Conservation (phyloP, 1,140 invertebrate species). For the Lanistes nyassanus region DNA sequence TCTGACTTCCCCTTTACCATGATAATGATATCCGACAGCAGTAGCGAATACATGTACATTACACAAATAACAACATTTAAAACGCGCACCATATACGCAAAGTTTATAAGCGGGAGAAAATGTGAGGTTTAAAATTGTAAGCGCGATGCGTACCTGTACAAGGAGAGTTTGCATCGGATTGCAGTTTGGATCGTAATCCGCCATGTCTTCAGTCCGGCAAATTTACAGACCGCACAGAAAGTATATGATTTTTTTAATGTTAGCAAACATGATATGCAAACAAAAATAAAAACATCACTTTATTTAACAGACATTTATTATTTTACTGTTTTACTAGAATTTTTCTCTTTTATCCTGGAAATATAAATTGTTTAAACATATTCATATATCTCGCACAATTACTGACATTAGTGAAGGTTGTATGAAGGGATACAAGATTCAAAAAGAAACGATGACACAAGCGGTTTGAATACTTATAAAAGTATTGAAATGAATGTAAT, state of each 20-base stretch:
- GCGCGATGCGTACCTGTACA: slow-evolving; percentile 27
- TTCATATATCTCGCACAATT: too few relatives aligned
- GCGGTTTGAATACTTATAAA: neutral
- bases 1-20: too few relatives aligned
- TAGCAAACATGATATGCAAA: neutral
- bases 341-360: neutral
- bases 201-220: slow-evolving; percentile 28
- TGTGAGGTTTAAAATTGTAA: neutral
- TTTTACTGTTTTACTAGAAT: neutral
- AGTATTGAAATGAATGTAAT: neutral
- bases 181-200: slow-evolving; percentile 54
- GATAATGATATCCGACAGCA: too few relatives aligned
- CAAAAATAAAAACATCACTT: neutral
- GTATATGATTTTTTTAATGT: slow-evolving; percentile 10
- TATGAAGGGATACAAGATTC: too few relatives aligned
- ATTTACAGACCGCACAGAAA: neutral
- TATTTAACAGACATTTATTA: neutral
- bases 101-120: neutral
- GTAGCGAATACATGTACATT: too few relatives aligned
- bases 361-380: neutral
- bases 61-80: too few relatives aligned
- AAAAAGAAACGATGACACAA: too few relatives aligned
- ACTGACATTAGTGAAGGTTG: too few relatives aligned
- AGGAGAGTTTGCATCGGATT: slow-evolving; percentile 57
- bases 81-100: neutral